Evolutionary conservation across 2,113 vertebrate genomes (phyloP).

Genomic region (Cebidichthys violaceus): DNA sequence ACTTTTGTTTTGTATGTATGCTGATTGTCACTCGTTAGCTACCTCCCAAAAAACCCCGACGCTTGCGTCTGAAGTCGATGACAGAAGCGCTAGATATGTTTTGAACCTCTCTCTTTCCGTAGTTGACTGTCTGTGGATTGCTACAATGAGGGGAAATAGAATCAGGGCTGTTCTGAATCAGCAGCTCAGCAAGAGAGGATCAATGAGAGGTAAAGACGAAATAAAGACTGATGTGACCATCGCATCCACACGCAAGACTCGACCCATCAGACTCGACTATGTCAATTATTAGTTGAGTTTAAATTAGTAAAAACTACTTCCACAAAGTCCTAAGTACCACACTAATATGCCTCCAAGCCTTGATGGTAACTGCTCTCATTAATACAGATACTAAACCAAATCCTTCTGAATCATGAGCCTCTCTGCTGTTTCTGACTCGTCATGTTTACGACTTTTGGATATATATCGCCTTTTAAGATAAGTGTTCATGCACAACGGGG

Average conservation of each 20-base stretch:
- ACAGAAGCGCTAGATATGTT: too few species aligned
- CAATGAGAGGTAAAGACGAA: neutral
- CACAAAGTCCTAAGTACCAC: neutral
- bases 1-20: neutral
- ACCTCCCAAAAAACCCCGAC: too few species aligned
- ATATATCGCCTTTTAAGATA: neutral
- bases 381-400: neutral
- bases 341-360: neutral
- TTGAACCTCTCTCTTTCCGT: neutral
- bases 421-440: neutral
- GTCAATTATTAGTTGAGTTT: neutral
- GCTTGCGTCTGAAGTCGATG: neutral
- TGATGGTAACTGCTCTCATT: neutral
- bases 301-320: neutral
- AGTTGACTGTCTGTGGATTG: neutral
- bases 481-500: neutral
- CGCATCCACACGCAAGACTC: neutral
- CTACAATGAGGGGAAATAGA: neutral
- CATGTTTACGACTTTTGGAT: slow-evolving; percentile 12
- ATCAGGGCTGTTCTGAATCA: neutral
- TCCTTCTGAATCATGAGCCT: neutral
- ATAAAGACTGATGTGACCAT: neutral
- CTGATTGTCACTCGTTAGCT: too few species aligned
- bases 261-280: neutral
- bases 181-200: neutral